Evolutionary conservation across 1,140 invertebrate genomes (phyloP).

Genomic region (Camponotus floridanus): DNA sequence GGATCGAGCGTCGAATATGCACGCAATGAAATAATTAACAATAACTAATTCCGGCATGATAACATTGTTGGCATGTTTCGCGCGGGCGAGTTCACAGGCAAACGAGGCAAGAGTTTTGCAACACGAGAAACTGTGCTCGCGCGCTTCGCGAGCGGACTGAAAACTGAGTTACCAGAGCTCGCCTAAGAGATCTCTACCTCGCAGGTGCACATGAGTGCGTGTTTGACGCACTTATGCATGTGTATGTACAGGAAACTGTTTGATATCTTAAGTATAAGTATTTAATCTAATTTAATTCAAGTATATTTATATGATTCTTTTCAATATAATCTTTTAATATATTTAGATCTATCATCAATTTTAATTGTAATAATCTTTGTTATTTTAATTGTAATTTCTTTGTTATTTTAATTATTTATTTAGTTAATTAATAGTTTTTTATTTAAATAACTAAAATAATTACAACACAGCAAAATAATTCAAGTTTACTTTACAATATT

Average conservation of each 20-base stretch:
- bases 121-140: constrained; percentile 68
- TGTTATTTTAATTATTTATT: too few species aligned
- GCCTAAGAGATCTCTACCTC: constrained; percentile 73
- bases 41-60: constrained; percentile 38
- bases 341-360: background rate
- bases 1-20: background rate
- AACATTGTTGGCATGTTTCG: constrained; percentile 34
- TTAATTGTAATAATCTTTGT: background rate
- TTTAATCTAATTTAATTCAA: background rate
- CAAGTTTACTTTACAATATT: too few species aligned
- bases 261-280: background rate
- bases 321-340: background rate
- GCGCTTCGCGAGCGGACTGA: constrained; percentile 76
- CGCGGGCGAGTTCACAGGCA: constrained; percentile 26
- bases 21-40: background rate
- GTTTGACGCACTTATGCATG: background rate
- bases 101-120: constrained; percentile 64
- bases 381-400: too few species aligned
- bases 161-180: constrained; percentile 80
- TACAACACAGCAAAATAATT: too few species aligned
- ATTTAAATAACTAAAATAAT: too few species aligned
- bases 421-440: too few species aligned
- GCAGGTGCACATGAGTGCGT: constrained; percentile 59
- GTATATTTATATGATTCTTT: too few species aligned
- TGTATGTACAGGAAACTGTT: background rate